Conservation (phyloP, 2,113 vertebrate species). For the Lycaon pictus region DNA sequence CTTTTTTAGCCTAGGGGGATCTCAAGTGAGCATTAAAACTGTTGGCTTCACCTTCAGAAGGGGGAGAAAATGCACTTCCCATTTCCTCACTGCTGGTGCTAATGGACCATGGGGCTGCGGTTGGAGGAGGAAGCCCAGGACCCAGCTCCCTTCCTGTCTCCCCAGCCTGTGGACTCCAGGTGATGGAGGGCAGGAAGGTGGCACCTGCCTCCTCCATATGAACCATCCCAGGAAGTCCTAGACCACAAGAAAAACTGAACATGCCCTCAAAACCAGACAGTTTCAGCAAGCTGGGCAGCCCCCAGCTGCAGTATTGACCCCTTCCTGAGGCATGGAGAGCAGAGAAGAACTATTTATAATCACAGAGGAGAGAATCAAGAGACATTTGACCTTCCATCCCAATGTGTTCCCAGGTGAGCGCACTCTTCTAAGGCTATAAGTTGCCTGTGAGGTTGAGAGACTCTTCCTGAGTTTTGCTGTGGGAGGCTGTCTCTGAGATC, state of each 20-base stretch:
- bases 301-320: fast-evolving
- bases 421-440: background rate
- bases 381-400: background rate
- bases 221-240: background rate
- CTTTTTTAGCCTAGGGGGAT: background rate
- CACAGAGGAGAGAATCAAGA: background rate
- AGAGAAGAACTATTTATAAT: background rate
- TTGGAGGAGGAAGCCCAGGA: background rate
- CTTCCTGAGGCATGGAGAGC: background rate
- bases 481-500: background rate
- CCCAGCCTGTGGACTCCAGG: background rate
- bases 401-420: background rate
- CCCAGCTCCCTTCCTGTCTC: background rate
- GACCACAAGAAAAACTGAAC: background rate
- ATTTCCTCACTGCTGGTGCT: background rate
- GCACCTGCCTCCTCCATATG: background rate
- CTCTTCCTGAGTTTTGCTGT: background rate
- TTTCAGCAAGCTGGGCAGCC: background rate
- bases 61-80: background rate
- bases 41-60: background rate
- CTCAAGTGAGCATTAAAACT: background rate
- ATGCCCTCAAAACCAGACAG: too few species aligned
- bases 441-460: background rate
- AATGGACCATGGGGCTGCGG: background rate
- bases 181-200: background rate